These are phyloP conservation scores for Amblyopsis rosae DNA, from an alignment of 2,113 vertebrate genomes.

Conservation along the genomic window DNA sequence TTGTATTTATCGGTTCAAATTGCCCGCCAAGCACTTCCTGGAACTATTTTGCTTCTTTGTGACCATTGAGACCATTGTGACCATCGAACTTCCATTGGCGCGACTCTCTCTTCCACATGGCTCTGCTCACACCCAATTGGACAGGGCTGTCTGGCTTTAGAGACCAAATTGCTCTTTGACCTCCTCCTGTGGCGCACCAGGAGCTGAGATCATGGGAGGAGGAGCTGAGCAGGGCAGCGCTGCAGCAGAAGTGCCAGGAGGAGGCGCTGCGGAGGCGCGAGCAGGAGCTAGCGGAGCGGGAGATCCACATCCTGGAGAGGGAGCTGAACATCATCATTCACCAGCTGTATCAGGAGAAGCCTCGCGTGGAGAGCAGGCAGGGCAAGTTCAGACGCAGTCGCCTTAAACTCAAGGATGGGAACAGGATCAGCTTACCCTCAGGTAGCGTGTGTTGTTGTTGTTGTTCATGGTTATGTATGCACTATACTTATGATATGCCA, in stretches of 20 bases:
- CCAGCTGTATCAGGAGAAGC: constrained; percentile 96
- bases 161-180: background rate
- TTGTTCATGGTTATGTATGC: background rate
- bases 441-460: constrained; percentile 73
- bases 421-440: constrained; percentile 94
- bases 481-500: too few relatives aligned
- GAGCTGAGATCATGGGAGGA: constrained; percentile 97
- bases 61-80: too few relatives aligned
- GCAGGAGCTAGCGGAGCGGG: constrained; percentile 91
- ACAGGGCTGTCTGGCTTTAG: too few relatives aligned
- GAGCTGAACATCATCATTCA: constrained; percentile 98
- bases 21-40: too few relatives aligned
- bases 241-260: constrained; percentile 96
- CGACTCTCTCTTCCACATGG: too few relatives aligned
- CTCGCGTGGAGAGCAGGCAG: constrained; percentile 91
- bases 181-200: constrained; percentile 58
- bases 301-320: constrained; percentile 94
- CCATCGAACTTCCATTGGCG: too few relatives aligned
- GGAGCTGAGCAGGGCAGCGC: constrained; percentile 87
- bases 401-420: constrained; percentile 92
- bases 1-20: too few relatives aligned
- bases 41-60: too few relatives aligned
- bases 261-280: constrained; percentile 88
- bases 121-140: too few relatives aligned
- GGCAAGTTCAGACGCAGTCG: constrained; percentile 93